These are phyloP conservation scores for Pimephales promelas DNA, from an alignment of 2,113 vertebrate genomes.

Conservation along the genomic window DNA sequence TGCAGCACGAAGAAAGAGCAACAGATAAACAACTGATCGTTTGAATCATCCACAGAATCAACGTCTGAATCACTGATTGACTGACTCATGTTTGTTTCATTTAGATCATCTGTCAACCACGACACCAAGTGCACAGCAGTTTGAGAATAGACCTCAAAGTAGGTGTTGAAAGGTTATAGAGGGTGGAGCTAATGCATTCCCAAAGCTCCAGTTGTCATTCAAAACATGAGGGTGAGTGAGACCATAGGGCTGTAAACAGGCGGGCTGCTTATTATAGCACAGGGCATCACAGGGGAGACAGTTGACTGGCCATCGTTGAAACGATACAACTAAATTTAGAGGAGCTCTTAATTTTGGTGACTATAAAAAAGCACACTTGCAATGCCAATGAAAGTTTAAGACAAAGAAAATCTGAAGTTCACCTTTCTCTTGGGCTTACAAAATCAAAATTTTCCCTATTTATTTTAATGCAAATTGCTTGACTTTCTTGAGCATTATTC, in stretches of 20 bases:
- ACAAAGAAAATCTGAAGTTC: slow-evolving; percentile 6
- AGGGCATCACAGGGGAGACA: slow-evolving; percentile 39
- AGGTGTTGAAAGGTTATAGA: slow-evolving; percentile 17
- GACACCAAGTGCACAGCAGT: background rate
- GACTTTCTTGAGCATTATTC: background rate
- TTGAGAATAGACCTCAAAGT: slow-evolving; percentile 26
- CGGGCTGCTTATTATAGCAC: slow-evolving; percentile 46
- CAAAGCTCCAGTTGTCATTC: slow-evolving; percentile 15
- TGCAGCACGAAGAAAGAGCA: background rate
- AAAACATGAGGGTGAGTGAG: slow-evolving; percentile 14
- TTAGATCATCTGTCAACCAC: background rate
- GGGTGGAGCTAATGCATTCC: slow-evolving; percentile 8
- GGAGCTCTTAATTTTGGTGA: slow-evolving; percentile 45
- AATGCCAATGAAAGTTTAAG: slow-evolving; percentile 11
- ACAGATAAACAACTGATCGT: background rate
- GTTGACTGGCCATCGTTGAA: slow-evolving; percentile 1
- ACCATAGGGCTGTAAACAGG: slow-evolving; percentile 50
- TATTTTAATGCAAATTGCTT: background rate
- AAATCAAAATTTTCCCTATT: background rate
- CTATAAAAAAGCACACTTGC: slow-evolving; percentile 15
- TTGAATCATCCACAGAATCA: slow-evolving; percentile 33
- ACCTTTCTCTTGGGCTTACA: background rate
- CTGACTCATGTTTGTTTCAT: slow-evolving; percentile 35
- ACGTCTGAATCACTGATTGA: slow-evolving; percentile 21
- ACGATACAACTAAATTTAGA: slow-evolving; percentile 54